A percentile compares a stretch with the other conserved stretches of the same genome.
Conservation (phyloP, 2,888 invertebrate species). For the Philopedon plagiatum region DNA sequence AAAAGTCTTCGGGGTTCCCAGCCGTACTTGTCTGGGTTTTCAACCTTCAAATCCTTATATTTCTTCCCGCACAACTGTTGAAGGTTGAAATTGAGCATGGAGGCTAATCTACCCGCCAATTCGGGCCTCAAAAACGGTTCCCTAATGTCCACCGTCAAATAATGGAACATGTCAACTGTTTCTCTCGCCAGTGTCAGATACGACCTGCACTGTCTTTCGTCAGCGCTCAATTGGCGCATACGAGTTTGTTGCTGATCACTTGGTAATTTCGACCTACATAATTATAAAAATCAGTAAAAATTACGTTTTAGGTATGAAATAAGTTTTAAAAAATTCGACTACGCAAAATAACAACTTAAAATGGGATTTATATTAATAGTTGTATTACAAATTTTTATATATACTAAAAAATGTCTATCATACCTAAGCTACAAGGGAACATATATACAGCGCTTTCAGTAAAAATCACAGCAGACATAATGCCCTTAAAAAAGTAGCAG, state of each 20-base stretch:
- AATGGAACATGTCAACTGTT: slow-evolving; percentile 98
- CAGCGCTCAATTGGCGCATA: slow-evolving; percentile 84
- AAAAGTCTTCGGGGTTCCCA: slow-evolving; percentile 96
- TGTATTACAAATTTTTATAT: no score
- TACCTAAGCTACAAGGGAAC: no score
- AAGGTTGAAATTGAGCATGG: slow-evolving; percentile 98
- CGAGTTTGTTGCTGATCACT: slow-evolving; percentile 82
- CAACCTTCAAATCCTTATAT: slow-evolving; percentile 87
- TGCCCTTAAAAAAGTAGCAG: no score
- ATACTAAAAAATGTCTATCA: no score
- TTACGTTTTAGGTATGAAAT: no score
- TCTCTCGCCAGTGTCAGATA: slow-evolving; percentile 94
- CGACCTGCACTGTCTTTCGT: slow-evolving; percentile 90
- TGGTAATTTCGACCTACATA: slow-evolving; percentile 70
- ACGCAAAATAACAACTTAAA: no score
- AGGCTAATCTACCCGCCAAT: slow-evolving; percentile 90
- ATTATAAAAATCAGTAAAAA: no score
- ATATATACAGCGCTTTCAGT: no score
- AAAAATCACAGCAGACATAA: no score
- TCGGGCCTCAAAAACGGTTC: slow-evolving; percentile 96
- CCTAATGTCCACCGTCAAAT: slow-evolving; percentile 93
- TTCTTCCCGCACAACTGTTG: slow-evolving; percentile 97
- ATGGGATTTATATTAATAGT: no score
- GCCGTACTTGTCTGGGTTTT: slow-evolving; percentile 92
- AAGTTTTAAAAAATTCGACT: no score